These are phyloP conservation scores for Pollimyrus isidori DNA, from an alignment of 2,113 vertebrate genomes.

Conservation along the genomic window DNA sequence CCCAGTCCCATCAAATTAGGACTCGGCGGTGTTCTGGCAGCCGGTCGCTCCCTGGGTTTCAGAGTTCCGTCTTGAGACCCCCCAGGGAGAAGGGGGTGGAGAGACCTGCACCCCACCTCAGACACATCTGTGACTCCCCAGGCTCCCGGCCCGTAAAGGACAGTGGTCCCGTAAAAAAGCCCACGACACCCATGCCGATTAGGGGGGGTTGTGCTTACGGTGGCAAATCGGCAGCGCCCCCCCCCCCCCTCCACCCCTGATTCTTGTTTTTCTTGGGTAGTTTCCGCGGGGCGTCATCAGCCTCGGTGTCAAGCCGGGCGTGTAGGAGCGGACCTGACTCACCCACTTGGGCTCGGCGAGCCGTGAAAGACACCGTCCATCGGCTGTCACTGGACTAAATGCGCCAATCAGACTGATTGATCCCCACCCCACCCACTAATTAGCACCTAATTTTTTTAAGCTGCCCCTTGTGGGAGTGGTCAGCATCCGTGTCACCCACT, in stretches of 20 bases:
- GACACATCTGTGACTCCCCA: slow-evolving; percentile 52
- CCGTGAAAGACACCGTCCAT: neutral
- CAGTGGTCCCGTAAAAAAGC: slow-evolving; percentile 36
- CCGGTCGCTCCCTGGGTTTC: slow-evolving; percentile 5
- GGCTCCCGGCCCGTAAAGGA: slow-evolving; percentile 44
- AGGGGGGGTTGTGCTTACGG: slow-evolving; percentile 62
- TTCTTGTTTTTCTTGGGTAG: slow-evolving; percentile 36
- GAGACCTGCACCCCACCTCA: slow-evolving; percentile 31
- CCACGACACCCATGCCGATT: slow-evolving; percentile 55
- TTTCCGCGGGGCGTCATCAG: slow-evolving; percentile 54
- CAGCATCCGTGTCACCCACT: neutral
- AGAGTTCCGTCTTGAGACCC: slow-evolving; percentile 11
- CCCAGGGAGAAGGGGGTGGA: slow-evolving; percentile 6
- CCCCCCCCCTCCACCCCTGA: slow-evolving; percentile 37
- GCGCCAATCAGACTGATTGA: neutral
- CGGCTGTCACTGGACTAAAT: neutral
- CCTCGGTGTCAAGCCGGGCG: slow-evolving; percentile 56
- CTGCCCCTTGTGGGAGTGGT: neutral
- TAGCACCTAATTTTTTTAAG: neutral
- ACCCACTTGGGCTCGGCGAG: slow-evolving; percentile 17
- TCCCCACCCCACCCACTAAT: neutral
- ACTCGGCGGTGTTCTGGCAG: slow-evolving; percentile 34
- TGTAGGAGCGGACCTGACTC: slow-evolving; percentile 28
- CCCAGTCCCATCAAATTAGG: slow-evolving; percentile 36
- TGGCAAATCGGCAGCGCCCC: slow-evolving; percentile 56